phyloP scores from a whole-genome alignment of 2,797 vertebrate species.

The Sebastes baramenuke region DNA sequence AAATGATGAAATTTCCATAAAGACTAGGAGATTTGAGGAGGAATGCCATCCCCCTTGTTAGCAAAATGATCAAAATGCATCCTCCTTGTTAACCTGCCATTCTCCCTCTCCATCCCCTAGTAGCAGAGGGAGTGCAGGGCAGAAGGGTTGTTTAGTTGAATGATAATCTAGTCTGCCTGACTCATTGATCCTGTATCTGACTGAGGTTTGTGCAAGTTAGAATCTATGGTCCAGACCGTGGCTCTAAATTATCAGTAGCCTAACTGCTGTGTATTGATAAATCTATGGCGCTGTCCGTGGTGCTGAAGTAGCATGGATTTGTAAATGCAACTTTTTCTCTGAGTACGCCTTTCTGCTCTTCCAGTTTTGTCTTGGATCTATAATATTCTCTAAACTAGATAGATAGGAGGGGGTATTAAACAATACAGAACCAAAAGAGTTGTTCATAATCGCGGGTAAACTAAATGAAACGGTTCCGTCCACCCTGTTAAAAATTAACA shows the following conservation, averaged over 20 bases:
- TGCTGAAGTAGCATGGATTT: not conserved
- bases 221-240: not conserved
- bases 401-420: too few species aligned
- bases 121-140: not conserved
- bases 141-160: not conserved
- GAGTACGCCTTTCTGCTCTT: not conserved
- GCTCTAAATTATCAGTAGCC: too few species aligned
- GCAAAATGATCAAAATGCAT: too few species aligned
- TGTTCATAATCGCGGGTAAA: too few species aligned
- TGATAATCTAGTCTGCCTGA: not conserved
- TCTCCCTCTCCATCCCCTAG: not conserved
- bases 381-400: too few species aligned
- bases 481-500: not conserved
- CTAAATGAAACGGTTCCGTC: too few species aligned
- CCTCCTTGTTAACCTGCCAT: not conserved
- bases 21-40: too few species aligned
- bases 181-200: not conserved
- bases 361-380: too few species aligned
- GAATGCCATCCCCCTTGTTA: too few species aligned
- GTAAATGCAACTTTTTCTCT: not conserved
- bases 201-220: not conserved
- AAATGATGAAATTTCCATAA: not conserved
- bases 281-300: not conserved
- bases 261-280: too few species aligned
- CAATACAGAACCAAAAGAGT: too few species aligned